These are phyloP conservation scores for Parazoanthus atlanticus DNA, from an alignment of 92 coral and sea anemone genomes.

Conservation along the genomic window DNA sequence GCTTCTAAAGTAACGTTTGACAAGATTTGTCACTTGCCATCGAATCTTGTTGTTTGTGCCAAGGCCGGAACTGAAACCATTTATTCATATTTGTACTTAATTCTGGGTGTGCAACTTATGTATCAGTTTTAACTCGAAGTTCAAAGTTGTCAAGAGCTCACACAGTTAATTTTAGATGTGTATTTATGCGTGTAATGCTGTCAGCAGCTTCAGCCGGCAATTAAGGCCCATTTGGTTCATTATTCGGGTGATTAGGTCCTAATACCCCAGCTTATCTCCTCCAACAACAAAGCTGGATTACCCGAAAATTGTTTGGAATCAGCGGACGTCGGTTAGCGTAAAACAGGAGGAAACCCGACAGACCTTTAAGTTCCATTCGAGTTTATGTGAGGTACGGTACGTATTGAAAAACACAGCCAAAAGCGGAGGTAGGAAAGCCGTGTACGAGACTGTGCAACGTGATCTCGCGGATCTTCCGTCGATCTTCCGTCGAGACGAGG, in stretches of 20 bases:
- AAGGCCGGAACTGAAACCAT: neutral
- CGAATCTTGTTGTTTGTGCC: neutral
- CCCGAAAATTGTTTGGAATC: neutral
- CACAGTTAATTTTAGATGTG: neutral
- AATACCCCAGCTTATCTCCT: neutral
- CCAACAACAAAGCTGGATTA: neutral
- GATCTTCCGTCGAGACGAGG: neutral
- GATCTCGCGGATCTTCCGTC: too few relatives aligned
- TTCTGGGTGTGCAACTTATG: neutral
- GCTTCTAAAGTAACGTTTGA: neutral
- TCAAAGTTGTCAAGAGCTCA: neutral
- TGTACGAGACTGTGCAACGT: too few relatives aligned
- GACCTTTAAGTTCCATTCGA: neutral
- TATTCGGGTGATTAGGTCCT: neutral
- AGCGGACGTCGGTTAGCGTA: neutral
- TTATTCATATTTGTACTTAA: neutral
- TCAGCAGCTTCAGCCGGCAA: neutral
- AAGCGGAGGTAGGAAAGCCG: too few relatives aligned
- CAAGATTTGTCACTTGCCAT: neutral
- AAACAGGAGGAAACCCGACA: neutral
- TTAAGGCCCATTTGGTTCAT: neutral
- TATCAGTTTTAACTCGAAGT: too few relatives aligned
- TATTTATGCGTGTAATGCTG: neutral
- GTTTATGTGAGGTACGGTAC: neutral
- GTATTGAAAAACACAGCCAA: neutral